A percentile compares a stretch with the other conserved stretches of the same genome.
These are phyloP conservation scores for Diadophis punctatus DNA, from an alignment of 2,113 vertebrate species.

Conservation along the genomic window DNA sequence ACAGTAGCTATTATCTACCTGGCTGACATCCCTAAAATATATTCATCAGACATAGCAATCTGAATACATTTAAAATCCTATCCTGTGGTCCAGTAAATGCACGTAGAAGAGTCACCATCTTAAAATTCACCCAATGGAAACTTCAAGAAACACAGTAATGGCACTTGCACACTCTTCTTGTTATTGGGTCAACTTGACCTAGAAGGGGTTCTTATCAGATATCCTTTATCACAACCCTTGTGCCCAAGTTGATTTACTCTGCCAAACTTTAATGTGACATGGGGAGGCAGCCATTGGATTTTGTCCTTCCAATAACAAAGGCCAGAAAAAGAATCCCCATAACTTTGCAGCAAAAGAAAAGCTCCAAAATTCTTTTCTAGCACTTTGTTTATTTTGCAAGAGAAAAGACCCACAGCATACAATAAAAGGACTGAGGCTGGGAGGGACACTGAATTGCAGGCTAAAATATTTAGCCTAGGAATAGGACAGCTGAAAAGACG, in stretches of 20 bases:
- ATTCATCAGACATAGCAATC: not conserved
- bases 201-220: not conserved
- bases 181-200: not conserved
- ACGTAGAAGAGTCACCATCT: not conserved
- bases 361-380: not conserved
- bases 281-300: not conserved
- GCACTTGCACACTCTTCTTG: not conserved
- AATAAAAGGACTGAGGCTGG: not conserved
- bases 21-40: not conserved
- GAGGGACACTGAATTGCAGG: not conserved
- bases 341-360: not conserved
- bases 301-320: not conserved
- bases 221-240: not conserved
- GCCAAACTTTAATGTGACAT: not conserved
- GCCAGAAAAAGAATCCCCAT: not conserved
- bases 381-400: not conserved
- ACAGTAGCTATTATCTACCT: not conserved
- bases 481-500: not conserved
- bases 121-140: not conserved
- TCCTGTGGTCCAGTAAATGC: not conserved
- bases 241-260: not conserved
- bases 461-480: slow-evolving; percentile 11
- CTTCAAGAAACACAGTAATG: not conserved
- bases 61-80: not conserved
- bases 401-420: not conserved